Base-by-base conservation (phyloP, 2,797 vertebrate genomes). In the Syngnathus acus region DNA sequence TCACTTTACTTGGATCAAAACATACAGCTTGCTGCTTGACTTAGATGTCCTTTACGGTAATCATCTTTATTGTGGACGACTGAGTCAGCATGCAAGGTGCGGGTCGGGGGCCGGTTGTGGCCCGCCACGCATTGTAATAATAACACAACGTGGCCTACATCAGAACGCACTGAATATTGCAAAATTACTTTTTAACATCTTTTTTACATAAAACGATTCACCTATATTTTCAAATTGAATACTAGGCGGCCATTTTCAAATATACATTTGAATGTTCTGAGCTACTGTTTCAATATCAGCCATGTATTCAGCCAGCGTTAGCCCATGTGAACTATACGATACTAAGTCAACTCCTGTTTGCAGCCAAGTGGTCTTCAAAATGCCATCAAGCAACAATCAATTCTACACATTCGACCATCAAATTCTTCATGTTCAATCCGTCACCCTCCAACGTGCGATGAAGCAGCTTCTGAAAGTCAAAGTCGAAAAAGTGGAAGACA, bases 401-500 rank as follows among this genome's bases (percentile, higher is more conserved):
- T 7, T 54, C 19, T 7, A 17, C n/a, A 11, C n/a, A 13, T 11
- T n/a, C n/a, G 48, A 50, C 48, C 13, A 14, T 57, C 19, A 58
- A 38, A 58, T 38, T 13, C 3, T 58, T 58, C 32, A 13, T 58
- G 55, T 58, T 58, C 13, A 32, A 21, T 21, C 9, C 8, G 23
- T 21, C 53, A 32, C 39, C 32, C 21, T 60, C n/a, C 14, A 43
- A 62, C 17, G 19, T 21, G 19, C 21, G 6, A 62, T 13, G 17
- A 7, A 32, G 7, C 21, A 5, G 43, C 5, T 9, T 53, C 17
- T 68, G n/a, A 68, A 62, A 0, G 2, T 39, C 19, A 55, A 70
- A 64, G 57, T 70, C 77, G 70, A 84, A 78, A 77, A 81, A 87
- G 78, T 78, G 79, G 67, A 83, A 77, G 47, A 80, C 75, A 74